phyloP scores from a whole-genome alignment of 2,113 vertebrate genomes.

The Seriola rivoliana region DNA sequence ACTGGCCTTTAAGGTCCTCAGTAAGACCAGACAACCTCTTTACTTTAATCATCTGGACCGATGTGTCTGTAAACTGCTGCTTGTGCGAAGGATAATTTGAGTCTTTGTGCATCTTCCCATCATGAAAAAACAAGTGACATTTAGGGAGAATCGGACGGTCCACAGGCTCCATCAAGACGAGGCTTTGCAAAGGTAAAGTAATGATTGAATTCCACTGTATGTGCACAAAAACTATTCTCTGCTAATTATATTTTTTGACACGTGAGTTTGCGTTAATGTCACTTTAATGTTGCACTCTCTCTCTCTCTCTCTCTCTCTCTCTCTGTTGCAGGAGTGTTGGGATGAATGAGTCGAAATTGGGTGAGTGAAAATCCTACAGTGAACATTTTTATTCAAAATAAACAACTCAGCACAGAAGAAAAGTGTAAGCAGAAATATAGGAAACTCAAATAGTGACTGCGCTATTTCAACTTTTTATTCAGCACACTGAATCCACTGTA shows the following conservation, averaged over 20 bases:
- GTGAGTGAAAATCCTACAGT: conserved; percentile 44
- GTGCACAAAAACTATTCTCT: not conserved
- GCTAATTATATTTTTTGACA: not conserved
- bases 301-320: not conserved
- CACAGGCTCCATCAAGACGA: conserved; percentile 9
- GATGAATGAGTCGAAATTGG: conserved; percentile 13
- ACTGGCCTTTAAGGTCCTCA: not conserved
- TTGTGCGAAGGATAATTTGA: not conserved
- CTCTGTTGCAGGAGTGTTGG: conserved; percentile 24
- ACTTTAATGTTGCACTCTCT: not conserved
- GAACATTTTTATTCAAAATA: too few species aligned
- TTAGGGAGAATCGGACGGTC: conserved; percentile 19
- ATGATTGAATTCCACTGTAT: not conserved
- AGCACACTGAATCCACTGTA: conserved; percentile 1
- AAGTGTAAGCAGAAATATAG: not conserved
- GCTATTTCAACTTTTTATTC: not conserved
- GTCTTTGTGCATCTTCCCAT: not conserved
- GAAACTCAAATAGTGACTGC: not conserved
- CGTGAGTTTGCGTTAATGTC: not conserved
- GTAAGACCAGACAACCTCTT: conserved; percentile 5
- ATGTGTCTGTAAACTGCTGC: not conserved
- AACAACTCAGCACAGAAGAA: not conserved
- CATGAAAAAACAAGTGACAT: conserved; percentile 63
- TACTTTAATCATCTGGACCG: conserved; percentile 10
- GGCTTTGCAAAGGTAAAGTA: conserved; percentile 28